A percentile compares a stretch with the other conserved stretches of the same genome.
These are phyloP conservation scores for Hypomesus transpacificus DNA, from an alignment of 2,113 vertebrate genomes.

Conservation along the genomic window DNA sequence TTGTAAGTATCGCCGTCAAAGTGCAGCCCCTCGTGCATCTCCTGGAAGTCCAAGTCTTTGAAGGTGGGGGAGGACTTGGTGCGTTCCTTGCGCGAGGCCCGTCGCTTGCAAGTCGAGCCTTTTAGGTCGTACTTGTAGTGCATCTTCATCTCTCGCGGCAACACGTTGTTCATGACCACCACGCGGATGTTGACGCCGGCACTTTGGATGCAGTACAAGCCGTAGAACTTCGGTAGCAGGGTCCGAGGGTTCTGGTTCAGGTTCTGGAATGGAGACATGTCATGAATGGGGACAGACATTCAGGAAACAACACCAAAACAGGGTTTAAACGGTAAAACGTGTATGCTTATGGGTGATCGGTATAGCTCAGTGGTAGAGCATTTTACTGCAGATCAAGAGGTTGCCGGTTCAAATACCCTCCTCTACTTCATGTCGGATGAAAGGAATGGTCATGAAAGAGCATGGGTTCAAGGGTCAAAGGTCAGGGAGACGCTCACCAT, in stretches of 20 bases:
- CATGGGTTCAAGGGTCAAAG: neutral
- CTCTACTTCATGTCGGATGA: neutral
- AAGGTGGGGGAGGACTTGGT: slow-evolving; percentile 84
- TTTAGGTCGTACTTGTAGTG: slow-evolving; percentile 95
- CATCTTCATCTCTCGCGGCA: slow-evolving; percentile 87
- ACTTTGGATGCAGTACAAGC: slow-evolving; percentile 91
- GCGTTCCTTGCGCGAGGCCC: slow-evolving; percentile 87
- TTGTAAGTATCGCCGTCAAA: slow-evolving; percentile 88
- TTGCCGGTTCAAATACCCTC: neutral
- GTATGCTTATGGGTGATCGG: neutral
- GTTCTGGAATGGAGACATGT: slow-evolving; percentile 70
- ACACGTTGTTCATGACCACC: slow-evolving; percentile 96
- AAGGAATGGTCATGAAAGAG: too few relatives aligned
- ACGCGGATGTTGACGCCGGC: slow-evolving; percentile 84
- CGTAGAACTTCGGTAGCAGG: slow-evolving; percentile 93
- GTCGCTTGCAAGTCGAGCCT: slow-evolving; percentile 89
- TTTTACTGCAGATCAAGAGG: neutral
- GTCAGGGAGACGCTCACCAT: slow-evolving; percentile 77
- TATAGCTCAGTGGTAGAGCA: neutral
- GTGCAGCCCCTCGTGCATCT: slow-evolving; percentile 87
- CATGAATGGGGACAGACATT: neutral
- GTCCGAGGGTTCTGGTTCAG: slow-evolving; percentile 96
- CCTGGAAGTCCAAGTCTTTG: slow-evolving; percentile 96
- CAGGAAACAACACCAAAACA: neutral
- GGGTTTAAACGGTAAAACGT: neutral